phyloP scores from a whole-genome alignment of 2,113 vertebrate genomes.

The Herpetotheres cachinnans region DNA sequence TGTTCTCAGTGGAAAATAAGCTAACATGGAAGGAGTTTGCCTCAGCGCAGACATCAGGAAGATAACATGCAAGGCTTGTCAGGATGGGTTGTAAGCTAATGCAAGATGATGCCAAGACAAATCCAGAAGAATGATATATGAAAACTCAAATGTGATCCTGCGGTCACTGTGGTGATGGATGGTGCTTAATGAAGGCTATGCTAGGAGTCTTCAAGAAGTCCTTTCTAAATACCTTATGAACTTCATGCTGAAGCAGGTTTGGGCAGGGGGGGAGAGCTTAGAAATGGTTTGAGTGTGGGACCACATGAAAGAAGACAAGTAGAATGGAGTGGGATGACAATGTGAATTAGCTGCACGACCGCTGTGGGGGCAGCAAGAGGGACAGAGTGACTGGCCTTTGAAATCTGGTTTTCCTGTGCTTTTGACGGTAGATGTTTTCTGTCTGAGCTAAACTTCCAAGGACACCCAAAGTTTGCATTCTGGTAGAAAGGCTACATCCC shows the following conservation, averaged over 20 bases:
- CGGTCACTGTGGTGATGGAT: not conserved
- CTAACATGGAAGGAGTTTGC: not conserved
- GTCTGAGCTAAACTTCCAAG: not conserved
- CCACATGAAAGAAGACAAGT: not conserved
- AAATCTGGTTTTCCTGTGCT: not conserved
- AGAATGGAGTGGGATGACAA: not conserved
- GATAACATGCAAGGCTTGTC: not conserved
- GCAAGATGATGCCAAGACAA: not conserved
- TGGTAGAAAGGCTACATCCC: not conserved
- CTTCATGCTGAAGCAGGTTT: not conserved
- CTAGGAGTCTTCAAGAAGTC: not conserved
- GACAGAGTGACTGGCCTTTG: not conserved
- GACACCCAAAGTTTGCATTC: not conserved
- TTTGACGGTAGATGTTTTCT: not conserved
- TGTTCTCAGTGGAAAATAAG: not conserved
- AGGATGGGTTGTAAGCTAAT: not conserved
- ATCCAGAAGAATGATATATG: not conserved
- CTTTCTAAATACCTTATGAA: not conserved
- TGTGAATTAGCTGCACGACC: not conserved
- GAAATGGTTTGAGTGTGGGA: not conserved
- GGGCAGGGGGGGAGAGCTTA: not conserved
- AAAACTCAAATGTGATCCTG: not conserved
- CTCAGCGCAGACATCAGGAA: not conserved
- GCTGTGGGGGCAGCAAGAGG: not conserved
- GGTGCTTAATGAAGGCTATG: not conserved